Base-by-base conservation (phyloP, 1,140 invertebrate species). In the Drosophila fuyamai region DNA sequence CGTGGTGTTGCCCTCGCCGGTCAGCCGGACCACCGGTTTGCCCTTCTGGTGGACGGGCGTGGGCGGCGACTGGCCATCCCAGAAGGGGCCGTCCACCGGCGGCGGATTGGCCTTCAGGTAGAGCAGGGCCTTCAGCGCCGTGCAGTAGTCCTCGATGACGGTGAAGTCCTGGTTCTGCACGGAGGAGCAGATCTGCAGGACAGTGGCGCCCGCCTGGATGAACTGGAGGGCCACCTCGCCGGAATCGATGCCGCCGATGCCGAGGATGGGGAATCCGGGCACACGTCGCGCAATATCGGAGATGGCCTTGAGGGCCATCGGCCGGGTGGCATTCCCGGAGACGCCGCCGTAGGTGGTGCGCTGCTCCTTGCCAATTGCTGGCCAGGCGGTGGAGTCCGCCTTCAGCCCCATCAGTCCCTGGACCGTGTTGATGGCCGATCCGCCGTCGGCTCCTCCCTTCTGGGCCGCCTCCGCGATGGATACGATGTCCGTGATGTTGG, bases 161-260 rank as follows among this genome's bases (percentile, higher is more conserved):
- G 98, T 98, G 79, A 98, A 99, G 93, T 99, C 98, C 94, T 99
- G 99, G 94, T 99, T 99, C 92, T 99, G 99, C 13, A 99, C 95
- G 6, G 98, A 97, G 92, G 98, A 99, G 92, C 98, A 97, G 54
- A 99, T 95, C 94, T 99, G 98, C 0, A 99, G 92, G 23, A 98
- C 96, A 5, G 96, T 95, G 7, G 98, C 98, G 8, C 98, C 98
- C 67, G 96, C 97, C 90, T 97, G 95, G 5, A 99, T 93, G 91
- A 98, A 99, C 92, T 99, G 98, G 0, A 99, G 92, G 0, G 97
- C 97, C 29, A 96, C 95, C 76, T 99, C 98, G 0, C 98, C 98
- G 0, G 97, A 98, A 93, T 99, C 98, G 32, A 99, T 97, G 4
- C 99, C 99, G 0, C 97, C 98, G 55, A 98, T 98, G 18, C 98